Evolutionary conservation across 2,888 invertebrate species (phyloP).

Genomic region (Hesperia comma): DNA sequence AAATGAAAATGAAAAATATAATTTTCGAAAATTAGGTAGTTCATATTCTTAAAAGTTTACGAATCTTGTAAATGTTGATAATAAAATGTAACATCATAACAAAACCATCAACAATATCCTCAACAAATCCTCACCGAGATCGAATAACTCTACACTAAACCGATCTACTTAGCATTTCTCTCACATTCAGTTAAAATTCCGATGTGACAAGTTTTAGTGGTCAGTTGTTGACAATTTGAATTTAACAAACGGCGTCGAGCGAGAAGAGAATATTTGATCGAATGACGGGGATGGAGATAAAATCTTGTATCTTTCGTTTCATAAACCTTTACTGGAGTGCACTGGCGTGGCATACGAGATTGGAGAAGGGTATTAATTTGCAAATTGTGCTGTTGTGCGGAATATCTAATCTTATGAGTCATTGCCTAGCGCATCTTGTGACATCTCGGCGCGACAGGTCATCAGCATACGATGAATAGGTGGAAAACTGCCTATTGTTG

Average conservation of each 20-base stretch:
- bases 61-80: too few species aligned
- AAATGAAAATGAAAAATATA: too few species aligned
- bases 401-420: slow-evolving; percentile 27
- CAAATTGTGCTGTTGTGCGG: slow-evolving; percentile 29
- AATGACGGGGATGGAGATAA: slow-evolving; percentile 22
- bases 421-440: slow-evolving; percentile 20
- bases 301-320: slow-evolving; percentile 30
- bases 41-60: too few species aligned
- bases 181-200: slow-evolving; percentile 59
- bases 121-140: slow-evolving; percentile 43
- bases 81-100: not conserved
- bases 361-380: slow-evolving; percentile 34
- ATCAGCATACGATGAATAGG: slow-evolving; percentile 17
- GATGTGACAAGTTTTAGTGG: slow-evolving; percentile 57
- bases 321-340: slow-evolving; percentile 36
- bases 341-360: slow-evolving; percentile 25
- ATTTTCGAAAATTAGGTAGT: too few species aligned
- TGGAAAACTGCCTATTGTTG: slow-evolving; percentile 13
- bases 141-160: slow-evolving; percentile 30
- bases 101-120: slow-evolving; percentile 39
- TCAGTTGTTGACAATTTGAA: slow-evolving; percentile 51
- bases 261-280: slow-evolving; percentile 45
- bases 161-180: slow-evolving; percentile 52
- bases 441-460: slow-evolving; percentile 15
- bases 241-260: slow-evolving; percentile 44